Evolutionary conservation across 1,140 invertebrate genomes (phyloP).

Genomic region (Drosophila pruinosa): DNA sequence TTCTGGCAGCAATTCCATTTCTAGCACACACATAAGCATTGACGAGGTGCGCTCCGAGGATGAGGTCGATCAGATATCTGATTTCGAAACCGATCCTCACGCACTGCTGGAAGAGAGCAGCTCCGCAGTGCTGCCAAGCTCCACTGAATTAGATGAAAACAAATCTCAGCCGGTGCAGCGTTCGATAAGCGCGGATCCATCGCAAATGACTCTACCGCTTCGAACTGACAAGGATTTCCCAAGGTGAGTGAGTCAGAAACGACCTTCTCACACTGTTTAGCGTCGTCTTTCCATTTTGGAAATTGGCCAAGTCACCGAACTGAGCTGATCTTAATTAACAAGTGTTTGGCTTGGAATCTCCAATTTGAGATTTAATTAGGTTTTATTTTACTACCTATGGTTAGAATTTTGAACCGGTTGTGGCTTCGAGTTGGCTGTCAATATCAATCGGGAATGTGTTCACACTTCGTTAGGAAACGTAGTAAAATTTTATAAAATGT

Average conservation of each 20-base stretch:
- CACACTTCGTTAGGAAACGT: conserved; percentile 49
- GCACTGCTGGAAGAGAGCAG: conserved; percentile 25
- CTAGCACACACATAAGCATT: conserved; percentile 55
- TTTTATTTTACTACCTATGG: background rate
- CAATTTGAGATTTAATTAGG: conserved; percentile 12
- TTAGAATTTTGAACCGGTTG: conserved; percentile 44
- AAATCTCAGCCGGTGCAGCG: conserved; percentile 55
- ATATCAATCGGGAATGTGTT: conserved; percentile 7
- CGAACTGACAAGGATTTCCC: conserved; percentile 63
- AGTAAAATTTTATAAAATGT: conserved; percentile 61
- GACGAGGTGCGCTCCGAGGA: conserved; percentile 79
- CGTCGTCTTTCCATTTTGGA: conserved; percentile 13
- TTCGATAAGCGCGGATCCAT: conserved; percentile 60
- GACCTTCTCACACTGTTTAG: conserved; percentile 12
- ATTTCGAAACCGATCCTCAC: conserved; percentile 58
- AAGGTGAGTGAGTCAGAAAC: conserved; percentile 47
- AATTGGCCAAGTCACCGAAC: conserved; percentile 11
- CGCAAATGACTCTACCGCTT: conserved; percentile 8
- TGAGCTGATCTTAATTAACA: conserved; percentile 23
- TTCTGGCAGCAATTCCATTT: conserved; percentile 40
- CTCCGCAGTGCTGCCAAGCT: conserved; percentile 46
- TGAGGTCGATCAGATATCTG: conserved; percentile 74
- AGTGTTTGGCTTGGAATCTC: conserved; percentile 7
- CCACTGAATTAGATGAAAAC: background rate
- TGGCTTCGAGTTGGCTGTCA: conserved; percentile 28